Base-by-base conservation (phyloP, 1,140 invertebrate genomes). In the Drosophila funebris region DNA sequence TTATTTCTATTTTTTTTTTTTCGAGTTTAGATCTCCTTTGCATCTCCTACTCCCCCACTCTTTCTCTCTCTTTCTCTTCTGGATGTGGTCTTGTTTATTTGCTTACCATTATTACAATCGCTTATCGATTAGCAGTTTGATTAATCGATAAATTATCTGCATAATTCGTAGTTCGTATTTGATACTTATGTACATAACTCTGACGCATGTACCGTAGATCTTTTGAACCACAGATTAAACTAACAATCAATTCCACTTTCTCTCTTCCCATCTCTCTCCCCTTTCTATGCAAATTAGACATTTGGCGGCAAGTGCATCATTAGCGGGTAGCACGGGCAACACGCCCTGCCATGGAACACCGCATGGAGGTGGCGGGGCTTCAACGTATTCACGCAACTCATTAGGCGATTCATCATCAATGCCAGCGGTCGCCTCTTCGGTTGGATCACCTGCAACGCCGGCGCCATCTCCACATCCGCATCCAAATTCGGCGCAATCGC, bases 391-490 rank as follows among this genome's bases (percentile, higher is more conserved):
- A 9, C 92, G 94, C 39, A 95, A 94, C 16, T 95, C 94, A 48
- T 77, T 95, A 37, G 89, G 79, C n/a, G 90, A 91, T 50, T 85
- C 84, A 31, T 75, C 90, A 39, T 78, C 83, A n/a, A 64, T 90
- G 81, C 94, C 94, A 9, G 93, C 95, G 52, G 78, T 53, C 4
- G 62, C 46, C 14, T 36, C 62, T 4, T 94, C 94, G 8, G 95
- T 95, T 11, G 95, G 95, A 14, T 96, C 96, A 33, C 96, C 96
- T 4, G 89, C 93, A 93, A 70, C 75, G 95, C 95, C 94, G 16
- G 95, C 94, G 18, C 96, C 96, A 4, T 96, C 96, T 4, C 94
- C 95, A 9, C 93, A 96, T 78, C 94, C 95, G 14, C 92, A 96
- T 75, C 94, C 95, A 33, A 95, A 96, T 60, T 95, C 95, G 29